Percentiles rank a stretch among this genome's conserved stretches.
Evolutionary conservation across 35 echinoderm and acorn worm genomes (phyloP).

Genomic region (Diadema setosum): DNA sequence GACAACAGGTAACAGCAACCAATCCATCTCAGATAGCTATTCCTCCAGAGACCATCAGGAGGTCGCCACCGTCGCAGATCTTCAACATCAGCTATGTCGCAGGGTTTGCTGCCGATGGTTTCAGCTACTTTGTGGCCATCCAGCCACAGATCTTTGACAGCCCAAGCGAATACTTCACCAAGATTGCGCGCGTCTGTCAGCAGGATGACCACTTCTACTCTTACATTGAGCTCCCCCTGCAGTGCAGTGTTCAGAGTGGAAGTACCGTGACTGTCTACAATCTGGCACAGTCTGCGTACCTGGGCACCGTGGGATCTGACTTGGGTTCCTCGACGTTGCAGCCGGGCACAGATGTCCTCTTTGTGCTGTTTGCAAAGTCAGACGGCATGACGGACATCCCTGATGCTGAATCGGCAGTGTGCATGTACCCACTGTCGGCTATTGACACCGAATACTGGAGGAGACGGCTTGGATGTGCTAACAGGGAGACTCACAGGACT

Average conservation of each 20-base stretch:
- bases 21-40: not conserved
- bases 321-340: not conserved
- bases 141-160: conserved; percentile 12
- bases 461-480: conserved; percentile 46
- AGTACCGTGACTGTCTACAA: conserved; percentile 52
- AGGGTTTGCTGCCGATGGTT: conserved; percentile 58
- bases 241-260: not conserved
- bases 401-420: conserved; percentile 52
- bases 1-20: not conserved
- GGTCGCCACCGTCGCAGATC: not conserved
- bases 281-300: conserved; percentile 73
- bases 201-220: conserved; percentile 50
- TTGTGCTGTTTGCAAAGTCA: conserved; percentile 54
- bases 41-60: not conserved
- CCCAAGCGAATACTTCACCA: conserved; percentile 46
- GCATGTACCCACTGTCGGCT: conserved; percentile 69
- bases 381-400: not conserved
- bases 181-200: conserved; percentile 75
- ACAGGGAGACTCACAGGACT: not conserved
- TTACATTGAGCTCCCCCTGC: conserved; percentile 82
- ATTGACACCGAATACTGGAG: conserved; percentile 42
- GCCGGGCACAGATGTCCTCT: conserved; percentile 44
- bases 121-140: conserved; percentile 82
- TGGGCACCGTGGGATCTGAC: conserved; percentile 42
- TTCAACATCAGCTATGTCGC: conserved; percentile 67